These are phyloP conservation scores for Drosophila sordidula DNA, from an alignment of 2,888 invertebrate species.

Conservation along the genomic window DNA sequence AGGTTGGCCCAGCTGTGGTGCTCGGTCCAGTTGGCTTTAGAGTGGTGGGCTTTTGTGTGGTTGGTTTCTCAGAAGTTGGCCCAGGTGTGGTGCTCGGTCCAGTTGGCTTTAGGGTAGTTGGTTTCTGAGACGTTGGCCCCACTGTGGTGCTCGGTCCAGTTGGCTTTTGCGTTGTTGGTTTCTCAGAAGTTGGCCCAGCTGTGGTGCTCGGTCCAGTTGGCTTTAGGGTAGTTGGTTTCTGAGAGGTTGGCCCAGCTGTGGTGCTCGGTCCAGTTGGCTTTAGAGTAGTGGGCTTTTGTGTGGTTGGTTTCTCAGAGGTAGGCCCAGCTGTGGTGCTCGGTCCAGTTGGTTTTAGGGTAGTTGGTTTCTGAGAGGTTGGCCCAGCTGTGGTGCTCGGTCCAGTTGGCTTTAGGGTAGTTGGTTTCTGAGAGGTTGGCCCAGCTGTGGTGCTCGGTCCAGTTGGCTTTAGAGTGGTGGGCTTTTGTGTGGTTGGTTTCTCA, in stretches of 20 bases:
- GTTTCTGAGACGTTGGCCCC: neutral
- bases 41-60: neutral
- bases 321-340: neutral
- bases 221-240: neutral
- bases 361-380: no score
- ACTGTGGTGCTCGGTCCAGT: neutral
- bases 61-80: neutral
- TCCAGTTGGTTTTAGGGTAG: no score
- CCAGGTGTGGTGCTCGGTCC: neutral
- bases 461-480: neutral
- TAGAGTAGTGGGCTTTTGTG: no score
- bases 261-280: neutral
- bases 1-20: neutral
- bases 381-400: neutral
- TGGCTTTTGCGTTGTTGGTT: slow-evolving; percentile 3
- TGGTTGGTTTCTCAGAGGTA: no score
- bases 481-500: neutral
- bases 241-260: neutral
- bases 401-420: neutral
- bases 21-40: neutral
- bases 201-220: neutral
- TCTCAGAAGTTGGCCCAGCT: neutral
- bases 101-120: neutral
- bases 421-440: neutral
- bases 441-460: neutral